phyloP scores from a whole-genome alignment of 2,888 invertebrate species.

The Antitype chi region DNA sequence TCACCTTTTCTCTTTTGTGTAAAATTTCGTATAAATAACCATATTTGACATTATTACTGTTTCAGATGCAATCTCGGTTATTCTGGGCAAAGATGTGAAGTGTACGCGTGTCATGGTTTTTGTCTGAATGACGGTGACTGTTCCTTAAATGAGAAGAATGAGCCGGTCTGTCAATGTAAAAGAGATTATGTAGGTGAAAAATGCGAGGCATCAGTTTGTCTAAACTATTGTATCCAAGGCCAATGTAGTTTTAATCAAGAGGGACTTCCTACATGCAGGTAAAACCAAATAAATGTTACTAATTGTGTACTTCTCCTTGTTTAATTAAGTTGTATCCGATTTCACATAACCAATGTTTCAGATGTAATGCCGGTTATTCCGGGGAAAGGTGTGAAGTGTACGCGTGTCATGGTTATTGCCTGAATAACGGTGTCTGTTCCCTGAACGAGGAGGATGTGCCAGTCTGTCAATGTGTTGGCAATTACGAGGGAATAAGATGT shows the following conservation, averaged over 20 bases:
- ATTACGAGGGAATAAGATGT: too few species aligned
- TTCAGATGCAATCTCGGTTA: neutral
- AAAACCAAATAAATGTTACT: neutral
- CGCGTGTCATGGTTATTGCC: too few species aligned
- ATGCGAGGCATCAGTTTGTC: neutral
- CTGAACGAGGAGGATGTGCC: too few species aligned
- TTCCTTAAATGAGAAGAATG: neutral
- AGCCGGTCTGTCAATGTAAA: slow-evolving; percentile 9
- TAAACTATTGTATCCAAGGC: slow-evolving; percentile 4
- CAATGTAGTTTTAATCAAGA: neutral
- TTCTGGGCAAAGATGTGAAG: neutral
- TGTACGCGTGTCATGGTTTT: neutral
- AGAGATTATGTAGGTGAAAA: neutral
- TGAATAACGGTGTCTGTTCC: too few species aligned
- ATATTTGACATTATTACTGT: too few species aligned
- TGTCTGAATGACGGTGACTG: neutral
- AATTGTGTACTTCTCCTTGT: too few species aligned
- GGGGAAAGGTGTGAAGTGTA: neutral
- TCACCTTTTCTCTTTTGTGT: neutral
- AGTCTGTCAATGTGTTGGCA: too few species aligned
- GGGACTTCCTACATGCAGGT: neutral
- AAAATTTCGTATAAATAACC: neutral
- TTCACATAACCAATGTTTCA: neutral
- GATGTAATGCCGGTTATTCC: neutral
- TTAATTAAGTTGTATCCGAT: too few species aligned